Evolutionary conservation across 2,888 invertebrate genomes (phyloP).

Genomic region (Neoitamus cyanurus): DNA sequence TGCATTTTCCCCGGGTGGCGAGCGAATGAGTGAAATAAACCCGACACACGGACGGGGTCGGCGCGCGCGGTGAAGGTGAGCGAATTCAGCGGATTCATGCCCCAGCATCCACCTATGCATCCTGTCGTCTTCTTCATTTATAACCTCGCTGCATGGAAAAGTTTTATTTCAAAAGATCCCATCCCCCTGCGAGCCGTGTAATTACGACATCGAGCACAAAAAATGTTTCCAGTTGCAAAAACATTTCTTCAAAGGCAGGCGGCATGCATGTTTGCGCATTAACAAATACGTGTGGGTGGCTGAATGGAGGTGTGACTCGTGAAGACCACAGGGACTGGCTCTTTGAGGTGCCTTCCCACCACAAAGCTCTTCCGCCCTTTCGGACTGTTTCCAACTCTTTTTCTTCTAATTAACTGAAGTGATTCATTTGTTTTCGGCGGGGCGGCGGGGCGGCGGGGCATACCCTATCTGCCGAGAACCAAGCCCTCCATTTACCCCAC

Average conservation of each 20-base stretch:
- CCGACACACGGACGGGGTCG: neutral
- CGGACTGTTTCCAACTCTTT: neutral
- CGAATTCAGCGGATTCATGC: neutral
- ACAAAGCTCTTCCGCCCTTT: neutral
- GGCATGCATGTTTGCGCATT: conserved; percentile 29
- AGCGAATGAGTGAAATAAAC: neutral
- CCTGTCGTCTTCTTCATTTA: neutral
- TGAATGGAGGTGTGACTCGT: conserved; percentile 19
- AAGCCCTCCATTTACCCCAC: neutral
- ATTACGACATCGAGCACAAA: conserved; percentile 37
- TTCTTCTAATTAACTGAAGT: conserved; percentile 36
- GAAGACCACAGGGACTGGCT: conserved; percentile 2
- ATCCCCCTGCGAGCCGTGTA: neutral
- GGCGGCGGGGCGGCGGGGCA: neutral
- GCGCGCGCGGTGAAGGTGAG: neutral
- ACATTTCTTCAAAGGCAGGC: conserved; percentile 24
- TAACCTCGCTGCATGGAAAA: neutral
- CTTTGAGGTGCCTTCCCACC: neutral
- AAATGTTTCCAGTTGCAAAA: conserved; percentile 37
- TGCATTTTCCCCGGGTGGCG: neutral
- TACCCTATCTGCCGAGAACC: neutral
- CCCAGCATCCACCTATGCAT: neutral
- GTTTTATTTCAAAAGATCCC: neutral
- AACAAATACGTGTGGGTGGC: conserved; percentile 34
- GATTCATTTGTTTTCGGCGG: neutral